A percentile compares a stretch with the other conserved stretches of the same genome.
Evolutionary conservation across 2,797 vertebrate genomes (phyloP).

Genomic region (Schizopygopsis malacanthus): DNA sequence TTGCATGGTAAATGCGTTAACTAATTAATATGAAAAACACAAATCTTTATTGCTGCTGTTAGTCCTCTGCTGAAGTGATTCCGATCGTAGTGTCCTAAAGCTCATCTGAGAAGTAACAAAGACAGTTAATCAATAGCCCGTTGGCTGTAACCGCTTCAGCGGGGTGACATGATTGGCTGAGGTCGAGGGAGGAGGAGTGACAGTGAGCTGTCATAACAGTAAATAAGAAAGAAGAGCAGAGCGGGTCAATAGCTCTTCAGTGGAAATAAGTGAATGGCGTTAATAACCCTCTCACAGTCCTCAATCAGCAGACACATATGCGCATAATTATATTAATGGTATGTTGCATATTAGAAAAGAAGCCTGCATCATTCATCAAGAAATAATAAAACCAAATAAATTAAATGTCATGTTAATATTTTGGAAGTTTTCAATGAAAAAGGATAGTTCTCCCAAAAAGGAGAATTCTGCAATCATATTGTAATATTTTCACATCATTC

Average conservation of each 20-base stretch:
- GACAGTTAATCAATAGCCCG: slow-evolving; percentile 64
- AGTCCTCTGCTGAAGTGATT: slow-evolving; percentile 26
- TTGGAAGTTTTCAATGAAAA: neutral
- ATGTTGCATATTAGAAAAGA: slow-evolving; percentile 1
- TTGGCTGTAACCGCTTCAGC: slow-evolving; percentile 44
- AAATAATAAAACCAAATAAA: neutral
- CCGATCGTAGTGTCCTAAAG: slow-evolving; percentile 48
- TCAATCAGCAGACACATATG: slow-evolving; percentile 28
- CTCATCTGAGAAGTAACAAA: slow-evolving; percentile 56
- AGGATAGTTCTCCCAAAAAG: neutral
- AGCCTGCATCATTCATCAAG: neutral
- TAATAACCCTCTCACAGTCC: slow-evolving; percentile 43
- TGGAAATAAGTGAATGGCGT: slow-evolving; percentile 53
- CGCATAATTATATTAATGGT: neutral
- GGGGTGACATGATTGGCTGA: slow-evolving; percentile 57
- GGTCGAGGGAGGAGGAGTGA: slow-evolving; percentile 62
- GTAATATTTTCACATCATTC: neutral
- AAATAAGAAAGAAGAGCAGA: slow-evolving; percentile 55
- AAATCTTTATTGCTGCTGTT: slow-evolving; percentile 46
- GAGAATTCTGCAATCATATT: neutral
- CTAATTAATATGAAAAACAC: slow-evolving; percentile 48
- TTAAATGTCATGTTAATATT: neutral
- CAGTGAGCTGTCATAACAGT: slow-evolving; percentile 56
- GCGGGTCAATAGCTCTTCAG: slow-evolving; percentile 61
- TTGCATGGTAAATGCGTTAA: slow-evolving; percentile 41